phyloP scores from a whole-genome alignment of 37 sponge, comb jelly and placozoan genomes.

The Crambe crambe region DNA sequence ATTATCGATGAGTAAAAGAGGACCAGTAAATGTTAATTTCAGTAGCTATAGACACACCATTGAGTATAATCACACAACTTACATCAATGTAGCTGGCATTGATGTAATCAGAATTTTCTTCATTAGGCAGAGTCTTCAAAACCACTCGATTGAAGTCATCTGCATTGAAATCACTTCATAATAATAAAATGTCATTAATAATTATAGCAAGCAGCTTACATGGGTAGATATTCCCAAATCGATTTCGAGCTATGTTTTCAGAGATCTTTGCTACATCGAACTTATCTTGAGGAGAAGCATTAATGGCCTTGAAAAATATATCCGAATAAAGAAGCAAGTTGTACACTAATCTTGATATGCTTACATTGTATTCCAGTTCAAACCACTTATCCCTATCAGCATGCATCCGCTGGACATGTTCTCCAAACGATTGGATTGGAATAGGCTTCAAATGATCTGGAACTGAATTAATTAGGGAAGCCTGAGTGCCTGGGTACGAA shows the following conservation, averaged over 20 bases:
- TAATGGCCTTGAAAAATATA: slow-evolving; percentile 25
- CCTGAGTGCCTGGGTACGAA: background rate
- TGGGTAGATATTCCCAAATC: slow-evolving; percentile 72
- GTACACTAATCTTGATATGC: background rate
- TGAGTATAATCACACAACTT: background rate
- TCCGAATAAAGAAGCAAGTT: background rate
- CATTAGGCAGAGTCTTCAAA: slow-evolving; percentile 1
- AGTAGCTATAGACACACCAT: too few relatives aligned
- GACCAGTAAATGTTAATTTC: too few relatives aligned
- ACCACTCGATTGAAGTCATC: slow-evolving; percentile 52
- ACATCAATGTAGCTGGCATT: too few relatives aligned
- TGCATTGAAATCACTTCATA: background rate
- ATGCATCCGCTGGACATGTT: slow-evolving; percentile 65
- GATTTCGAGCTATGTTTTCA: slow-evolving; percentile 48
- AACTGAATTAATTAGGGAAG: background rate
- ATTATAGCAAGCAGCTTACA: slow-evolving; percentile 37
- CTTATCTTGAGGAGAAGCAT: slow-evolving; percentile 16
- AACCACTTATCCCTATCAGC: slow-evolving; percentile 55
- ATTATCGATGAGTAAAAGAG: too few relatives aligned
- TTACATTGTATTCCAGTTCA: slow-evolving; percentile 67
- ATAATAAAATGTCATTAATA: background rate
- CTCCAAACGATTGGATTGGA: slow-evolving; percentile 43
- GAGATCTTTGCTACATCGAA: slow-evolving; percentile 26
- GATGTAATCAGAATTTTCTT: slow-evolving; percentile 41
- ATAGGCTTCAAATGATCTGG: slow-evolving; percentile 1